Percentiles rank a stretch among this genome's conserved stretches.
Evolutionary conservation across 2,113 vertebrate genomes (phyloP).

Genomic region (Rhabdornis inornatus): DNA sequence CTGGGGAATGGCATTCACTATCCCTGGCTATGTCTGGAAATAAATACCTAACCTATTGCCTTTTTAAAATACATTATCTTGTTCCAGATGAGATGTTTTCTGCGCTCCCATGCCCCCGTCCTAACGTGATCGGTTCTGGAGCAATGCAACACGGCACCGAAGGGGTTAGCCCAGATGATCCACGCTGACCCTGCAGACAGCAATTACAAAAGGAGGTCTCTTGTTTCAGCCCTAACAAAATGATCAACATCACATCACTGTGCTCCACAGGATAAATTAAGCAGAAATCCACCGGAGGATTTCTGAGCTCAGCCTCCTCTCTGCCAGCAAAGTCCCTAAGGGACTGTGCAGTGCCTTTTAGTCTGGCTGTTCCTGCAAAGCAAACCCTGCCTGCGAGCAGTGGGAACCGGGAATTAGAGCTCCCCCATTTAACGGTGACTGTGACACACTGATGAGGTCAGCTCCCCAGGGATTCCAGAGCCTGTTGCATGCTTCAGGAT

Average conservation of each 20-base stretch:
- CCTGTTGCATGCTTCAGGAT: background rate
- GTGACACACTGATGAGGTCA: background rate
- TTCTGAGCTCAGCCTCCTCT: background rate
- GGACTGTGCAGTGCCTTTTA: background rate
- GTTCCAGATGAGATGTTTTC: background rate
- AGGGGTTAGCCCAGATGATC: background rate
- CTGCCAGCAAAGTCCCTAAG: background rate
- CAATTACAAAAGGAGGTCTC: background rate
- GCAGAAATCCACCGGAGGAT: background rate
- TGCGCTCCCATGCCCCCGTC: background rate
- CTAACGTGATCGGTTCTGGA: background rate
- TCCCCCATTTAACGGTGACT: background rate
- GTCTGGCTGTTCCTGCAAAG: background rate
- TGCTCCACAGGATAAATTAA: background rate
- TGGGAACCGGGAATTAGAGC: background rate
- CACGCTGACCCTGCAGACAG: background rate
- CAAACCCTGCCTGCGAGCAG: background rate
- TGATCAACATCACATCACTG: background rate
- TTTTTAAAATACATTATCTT: background rate
- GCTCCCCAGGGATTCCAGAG: background rate
- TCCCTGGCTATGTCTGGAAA: background rate
- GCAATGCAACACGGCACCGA: background rate
- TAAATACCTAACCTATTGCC: background rate
- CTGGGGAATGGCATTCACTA: background rate
- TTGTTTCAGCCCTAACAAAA: background rate